Evolutionary conservation across 1,140 invertebrate species (phyloP).

Genomic region (Plutomurus gul): DNA sequence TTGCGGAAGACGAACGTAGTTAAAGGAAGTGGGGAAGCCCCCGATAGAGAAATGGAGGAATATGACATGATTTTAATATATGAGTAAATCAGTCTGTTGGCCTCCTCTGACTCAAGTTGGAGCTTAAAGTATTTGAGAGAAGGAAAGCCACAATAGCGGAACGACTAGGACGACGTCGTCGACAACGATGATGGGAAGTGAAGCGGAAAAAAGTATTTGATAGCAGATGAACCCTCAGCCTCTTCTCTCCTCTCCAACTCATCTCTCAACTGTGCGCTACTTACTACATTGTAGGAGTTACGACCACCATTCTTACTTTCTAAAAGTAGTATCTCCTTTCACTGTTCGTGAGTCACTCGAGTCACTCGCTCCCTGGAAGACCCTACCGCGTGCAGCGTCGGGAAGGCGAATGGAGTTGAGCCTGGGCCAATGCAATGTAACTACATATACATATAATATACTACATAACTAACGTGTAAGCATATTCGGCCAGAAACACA

Average conservation of each 20-base stretch:
- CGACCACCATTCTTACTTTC: background rate
- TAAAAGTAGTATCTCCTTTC: conserved; percentile 1
- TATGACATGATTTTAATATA: conserved; percentile 21
- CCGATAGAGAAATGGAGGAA: background rate
- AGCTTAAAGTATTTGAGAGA: conserved; percentile 9
- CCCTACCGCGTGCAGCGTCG: background rate
- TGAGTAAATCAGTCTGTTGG: conserved; percentile 17
- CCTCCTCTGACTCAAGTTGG: conserved; percentile 9
- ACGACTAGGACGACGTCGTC: background rate
- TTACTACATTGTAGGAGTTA: background rate
- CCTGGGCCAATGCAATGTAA: no score
- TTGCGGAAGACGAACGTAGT: background rate
- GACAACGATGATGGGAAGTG: background rate
- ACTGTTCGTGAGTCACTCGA: background rate
- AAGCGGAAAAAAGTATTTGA: conserved; percentile 23
- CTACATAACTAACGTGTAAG: no score
- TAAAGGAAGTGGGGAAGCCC: background rate
- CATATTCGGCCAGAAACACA: background rate
- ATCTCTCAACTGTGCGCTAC: background rate
- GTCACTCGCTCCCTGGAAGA: no score
- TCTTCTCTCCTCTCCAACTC: background rate
- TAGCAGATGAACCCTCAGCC: conserved; percentile 17
- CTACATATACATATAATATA: no score
- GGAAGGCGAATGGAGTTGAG: background rate
- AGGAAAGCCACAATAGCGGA: background rate